Evolutionary conservation across 2,888 invertebrate species (phyloP), one percentile per base, ranked within the genome.

Genomic region (Rhagophthalmus giganteus): DNA sequence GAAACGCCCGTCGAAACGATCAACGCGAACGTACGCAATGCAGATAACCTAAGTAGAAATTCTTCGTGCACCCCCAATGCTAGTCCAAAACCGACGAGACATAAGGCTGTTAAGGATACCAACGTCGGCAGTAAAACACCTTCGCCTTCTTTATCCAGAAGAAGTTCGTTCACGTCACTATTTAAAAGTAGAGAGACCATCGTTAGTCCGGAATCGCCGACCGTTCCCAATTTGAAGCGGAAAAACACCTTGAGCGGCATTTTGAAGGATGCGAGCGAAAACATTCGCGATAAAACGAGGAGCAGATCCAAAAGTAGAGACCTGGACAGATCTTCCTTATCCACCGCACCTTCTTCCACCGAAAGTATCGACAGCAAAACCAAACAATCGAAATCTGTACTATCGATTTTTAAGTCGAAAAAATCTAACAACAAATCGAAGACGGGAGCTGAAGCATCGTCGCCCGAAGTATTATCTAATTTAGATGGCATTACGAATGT

Each of bases 151-250:
- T 78, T 83, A 0, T 89, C 90, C 0, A 79, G 90, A 26, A 88
- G 89, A 71, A 89, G 87, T 62, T 90, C 90, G 20, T 89, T 90
- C 67, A 86, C 88, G 48, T 89, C 89, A 2, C 73, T 91, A 30
- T 91, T 91, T 67, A 85, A 86, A 70, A 85, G 87, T 57, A 84
- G 84, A 60, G 87, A 84, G 63, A 80, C 80, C 11, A 80, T 81
- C 48, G 79, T 81, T 11, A 85, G 83, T 48, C 83, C 83, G 0
- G 84, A 84, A 59, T 82, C 83, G 1, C 83, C 83, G 7, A 79
- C 80, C 1, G 57, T 66, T 39, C 63, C 69, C 2, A 65, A 67
- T 10, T 61, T 66, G 14, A 67, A 63, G 58, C 57, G 69, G 33
- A 72, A 72, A 62, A 68, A 64, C 41, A 68, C 67, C 1, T 59